Base-by-base conservation (phyloP, 2,113 vertebrate species). In the Columba janthina region DNA sequence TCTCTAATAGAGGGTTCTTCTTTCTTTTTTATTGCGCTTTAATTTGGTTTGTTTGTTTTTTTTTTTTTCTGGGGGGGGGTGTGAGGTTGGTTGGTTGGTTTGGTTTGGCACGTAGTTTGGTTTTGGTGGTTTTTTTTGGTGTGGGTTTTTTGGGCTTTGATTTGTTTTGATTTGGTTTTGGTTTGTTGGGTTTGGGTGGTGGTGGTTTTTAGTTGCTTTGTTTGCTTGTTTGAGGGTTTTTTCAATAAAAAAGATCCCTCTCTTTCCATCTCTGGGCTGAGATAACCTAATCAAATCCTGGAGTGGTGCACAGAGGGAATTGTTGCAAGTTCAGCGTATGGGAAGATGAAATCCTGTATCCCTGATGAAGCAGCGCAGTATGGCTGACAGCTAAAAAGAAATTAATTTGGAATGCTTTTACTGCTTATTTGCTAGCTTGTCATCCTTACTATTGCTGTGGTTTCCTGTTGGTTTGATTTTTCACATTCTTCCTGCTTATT, bases 341-440 rank as follows among this genome's bases (percentile, higher is more conserved):
- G 86, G 72, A 71, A 90, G 95, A 94, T 81, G 56, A 87, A 92
- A 36, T 57, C 69, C 42, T 62, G 46, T 74, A 40, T 71, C 36
- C 74, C 83, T 84, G 61, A 26, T 77, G 83, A 42, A 86, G 42
- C 34, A 93, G 73, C 89, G 26, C 89, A 51, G 79, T 76, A 73
- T 26, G n/a, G 62, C 38, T 93, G 93, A 73, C 87, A 89, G 89
- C 4, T 3, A 93, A 85, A 62, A 57, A 70, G 66, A 72, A 91
- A 91, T 91, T 83, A 73, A 70, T 91, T 77, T 71, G 32, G 51
- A 77, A 70, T 83, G 36, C 29, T 93, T 58, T 53, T 82, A 36
- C 56, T 85, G 38, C 31, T 94, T 85, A 62, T 93, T 91, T 92
- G 15, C 62, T 82, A 85, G 50, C 73, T 81, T 91, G 74, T 78